Evolutionary conservation across 2,888 invertebrate species (phyloP).

Genomic region (Pyrrhia umbra): DNA sequence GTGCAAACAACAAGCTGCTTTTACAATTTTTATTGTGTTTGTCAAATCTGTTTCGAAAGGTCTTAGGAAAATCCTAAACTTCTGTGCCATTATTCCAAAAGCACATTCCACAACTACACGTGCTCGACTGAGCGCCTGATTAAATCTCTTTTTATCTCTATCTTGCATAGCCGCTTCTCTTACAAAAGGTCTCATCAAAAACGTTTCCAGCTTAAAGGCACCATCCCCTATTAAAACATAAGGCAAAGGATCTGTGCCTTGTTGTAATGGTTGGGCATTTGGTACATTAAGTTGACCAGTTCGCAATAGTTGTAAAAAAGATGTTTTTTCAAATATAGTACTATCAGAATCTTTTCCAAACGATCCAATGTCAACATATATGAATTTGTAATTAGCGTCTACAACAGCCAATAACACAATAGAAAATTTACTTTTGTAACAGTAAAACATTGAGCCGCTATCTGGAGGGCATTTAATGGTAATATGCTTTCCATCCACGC

Average conservation of each 20-base stretch:
- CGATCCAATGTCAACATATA: no score
- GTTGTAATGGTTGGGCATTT: slow-evolving; percentile 29
- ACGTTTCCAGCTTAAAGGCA: slow-evolving; percentile 34
- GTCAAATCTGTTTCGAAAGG: slow-evolving; percentile 17
- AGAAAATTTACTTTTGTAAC: no score
- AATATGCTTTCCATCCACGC: no score
- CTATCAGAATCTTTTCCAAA: no score
- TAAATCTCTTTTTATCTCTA: slow-evolving; percentile 42
- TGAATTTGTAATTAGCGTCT: no score
- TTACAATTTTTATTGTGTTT: slow-evolving; percentile 26
- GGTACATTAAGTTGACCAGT: slow-evolving; percentile 32
- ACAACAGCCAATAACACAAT: no score
- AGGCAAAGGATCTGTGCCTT: slow-evolving; percentile 21
- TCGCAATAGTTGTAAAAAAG: slow-evolving; percentile 15
- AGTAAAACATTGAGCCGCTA: no score
- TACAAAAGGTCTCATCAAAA: slow-evolving; percentile 47
- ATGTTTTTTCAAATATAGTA: slow-evolving; percentile 35
- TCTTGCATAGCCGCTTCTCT: slow-evolving; percentile 42
- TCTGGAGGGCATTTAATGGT: no score
- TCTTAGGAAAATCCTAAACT: slow-evolving; percentile 32
- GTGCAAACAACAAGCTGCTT: slow-evolving; percentile 44
- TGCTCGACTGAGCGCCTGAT: slow-evolving; percentile 39
- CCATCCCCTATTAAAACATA: slow-evolving; percentile 36
- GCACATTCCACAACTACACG: slow-evolving; percentile 44
- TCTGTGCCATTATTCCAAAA: slow-evolving; percentile 49